Evolutionary conservation across 2,888 invertebrate genomes (phyloP), one percentile per base, ranked within the genome.

Genomic region (Chaetoderma sp.): DNA sequence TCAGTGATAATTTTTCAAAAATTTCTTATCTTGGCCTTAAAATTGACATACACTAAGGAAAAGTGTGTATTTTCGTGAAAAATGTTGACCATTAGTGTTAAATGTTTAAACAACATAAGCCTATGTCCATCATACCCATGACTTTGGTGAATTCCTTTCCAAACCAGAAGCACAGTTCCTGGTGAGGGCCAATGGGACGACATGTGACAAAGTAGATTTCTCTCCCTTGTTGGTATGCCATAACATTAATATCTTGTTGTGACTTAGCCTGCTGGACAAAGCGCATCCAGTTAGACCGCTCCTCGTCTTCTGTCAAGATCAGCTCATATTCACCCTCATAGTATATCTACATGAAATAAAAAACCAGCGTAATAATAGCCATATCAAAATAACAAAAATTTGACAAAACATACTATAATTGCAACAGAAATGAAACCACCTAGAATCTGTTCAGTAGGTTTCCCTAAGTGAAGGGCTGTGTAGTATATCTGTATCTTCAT

Each of bases 211-310:
- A 78, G 68, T 72, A 83, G 45, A 85, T 78, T 27, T 76, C 49
- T 4, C 68, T 65, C 0, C 89, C 89, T 69, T 89, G 88, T 77
- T 90, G 90, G 65, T 90, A 90, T 47, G 92, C 88, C 23, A 91
- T 87, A 67, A 93, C 85, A 86, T 93, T 93, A 84, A 92, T 92
- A 76, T 93, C 91, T 39, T 88, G 85, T 71, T 88, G 88, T 10
- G 87, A 89, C 16, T 86, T 82, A 0, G 93, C 93, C 56, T 89
- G 88, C 74, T 91, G 88, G 0, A 93, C 91, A 86, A 92, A 93
- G 78, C 91, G 89, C 92, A 93, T 92, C 93, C 93, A 93, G 85
- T 93, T 93, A 23, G 91, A 91, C 32, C 62, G 32, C 28, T 76
- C 70, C 63, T 85, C 85, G 69, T 83, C 77, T 4, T 63, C 64